Evolutionary conservation across 2,888 invertebrate species (phyloP).

Genomic region (Andrena flavipes): DNA sequence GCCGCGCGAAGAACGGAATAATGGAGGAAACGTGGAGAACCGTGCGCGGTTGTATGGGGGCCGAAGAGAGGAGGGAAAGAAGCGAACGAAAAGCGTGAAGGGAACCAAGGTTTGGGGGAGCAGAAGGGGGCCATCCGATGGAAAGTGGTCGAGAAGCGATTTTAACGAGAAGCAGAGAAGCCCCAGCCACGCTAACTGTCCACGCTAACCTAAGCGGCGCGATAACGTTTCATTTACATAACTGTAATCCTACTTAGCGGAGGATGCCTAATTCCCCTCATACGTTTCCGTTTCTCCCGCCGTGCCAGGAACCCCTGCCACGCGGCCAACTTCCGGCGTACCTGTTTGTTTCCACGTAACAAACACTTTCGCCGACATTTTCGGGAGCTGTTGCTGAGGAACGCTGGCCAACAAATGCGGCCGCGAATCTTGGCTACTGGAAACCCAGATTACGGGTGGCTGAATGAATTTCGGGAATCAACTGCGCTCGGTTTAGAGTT

Average conservation of each 20-base stretch:
- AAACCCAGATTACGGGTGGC: not conserved
- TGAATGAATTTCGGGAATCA: too few relatives aligned
- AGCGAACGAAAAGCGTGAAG: slow-evolving; percentile 39
- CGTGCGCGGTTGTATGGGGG: slow-evolving; percentile 4
- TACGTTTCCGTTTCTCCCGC: slow-evolving; percentile 65
- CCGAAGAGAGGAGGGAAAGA: slow-evolving; percentile 34
- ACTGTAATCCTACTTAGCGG: slow-evolving; percentile 80
- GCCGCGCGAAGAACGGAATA: slow-evolving; percentile 47
- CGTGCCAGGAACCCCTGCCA: slow-evolving; percentile 43
- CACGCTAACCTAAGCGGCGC: slow-evolving; percentile 49
- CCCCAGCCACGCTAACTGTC: slow-evolving; percentile 63
- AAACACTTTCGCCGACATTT: slow-evolving; percentile 36
- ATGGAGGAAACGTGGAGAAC: slow-evolving; percentile 51
- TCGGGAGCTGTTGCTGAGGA: not conserved
- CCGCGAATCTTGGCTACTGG: slow-evolving; percentile 20
- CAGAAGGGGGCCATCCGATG: slow-evolving; percentile 23
- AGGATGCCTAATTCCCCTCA: slow-evolving; percentile 72
- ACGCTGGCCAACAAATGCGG: not conserved
- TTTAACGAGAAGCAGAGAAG: slow-evolving; percentile 45
- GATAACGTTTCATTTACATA: slow-evolving; percentile 82
- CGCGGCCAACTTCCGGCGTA: slow-evolving; percentile 28
- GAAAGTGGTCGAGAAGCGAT: slow-evolving; percentile 63
- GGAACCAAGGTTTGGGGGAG: not conserved
- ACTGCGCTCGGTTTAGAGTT: too few relatives aligned
- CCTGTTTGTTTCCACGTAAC: slow-evolving; percentile 49